Base-by-base conservation (phyloP, 2,113 vertebrate genomes). In the Boleophthalmus pectinirostris region DNA sequence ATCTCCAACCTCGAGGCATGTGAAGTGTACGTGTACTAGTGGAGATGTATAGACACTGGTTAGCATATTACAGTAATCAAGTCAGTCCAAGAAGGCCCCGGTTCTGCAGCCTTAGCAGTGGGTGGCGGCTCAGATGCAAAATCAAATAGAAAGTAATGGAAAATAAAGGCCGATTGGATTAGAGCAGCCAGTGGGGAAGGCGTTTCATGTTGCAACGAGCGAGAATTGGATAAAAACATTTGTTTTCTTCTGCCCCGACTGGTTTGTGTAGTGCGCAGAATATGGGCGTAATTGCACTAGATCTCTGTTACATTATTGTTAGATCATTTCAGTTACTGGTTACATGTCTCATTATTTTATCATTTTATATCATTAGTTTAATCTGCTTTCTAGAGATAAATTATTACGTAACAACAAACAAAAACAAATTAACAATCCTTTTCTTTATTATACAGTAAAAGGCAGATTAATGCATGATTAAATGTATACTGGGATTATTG, bases 101-200 rank as follows among this genome's bases (percentile, higher is more conserved):
- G 43, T 73, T 73, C 70, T 67, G 68, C 79, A 66, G 60, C 53
- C 56, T 53, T 64, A 76, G 74, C 74, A 70, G 87, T 87, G 88
- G 86, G 86, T 66, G 85, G 83, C 74, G 84, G 76, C 81, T 77
- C 72, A 77, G 85, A 84, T 73, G 71, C 46, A 73, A 79, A 89
- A 90, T 91, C 82, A 78, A 90, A 92, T 87, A 80, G 73, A 82
- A 82, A 79, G 74, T 80, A 74, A 82, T 87, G 87, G 74, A 91
- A 54, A 89, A 89, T 87, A 80, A 84, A 81, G 58, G 54, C 64
- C 70, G 51, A 88, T 89, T 85, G 77, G 58, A 82, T 91, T 86
- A 85, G 74, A 73, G 82, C 24, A 70, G 79, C 75, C 77, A 47
- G 85, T 1, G 65, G 65, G 81, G 83, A 82, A 68, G 71, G 69